Percentiles rank a stretch among this genome's conserved stretches.
phyloP scores from a whole-genome alignment of 2,113 vertebrate species.

The Solenodon paradoxus region DNA sequence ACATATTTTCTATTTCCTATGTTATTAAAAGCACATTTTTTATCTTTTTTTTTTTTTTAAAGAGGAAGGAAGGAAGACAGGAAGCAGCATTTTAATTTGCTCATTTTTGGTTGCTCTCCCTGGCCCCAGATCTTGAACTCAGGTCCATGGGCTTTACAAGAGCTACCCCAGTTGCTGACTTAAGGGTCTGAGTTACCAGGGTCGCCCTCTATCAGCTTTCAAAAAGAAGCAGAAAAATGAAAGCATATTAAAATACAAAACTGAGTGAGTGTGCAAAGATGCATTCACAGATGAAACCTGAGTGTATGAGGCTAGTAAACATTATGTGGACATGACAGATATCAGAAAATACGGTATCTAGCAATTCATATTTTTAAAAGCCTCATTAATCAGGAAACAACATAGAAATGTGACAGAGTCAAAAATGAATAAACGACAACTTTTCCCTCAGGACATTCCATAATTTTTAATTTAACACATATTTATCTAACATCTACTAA shows the following conservation, averaged over 20 bases:
- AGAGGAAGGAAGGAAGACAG: neutral
- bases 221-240: neutral
- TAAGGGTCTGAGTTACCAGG: too few species aligned
- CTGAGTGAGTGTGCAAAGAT: neutral
- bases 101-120: too few species aligned
- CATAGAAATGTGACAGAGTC: neutral
- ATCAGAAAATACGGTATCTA: neutral
- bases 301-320: neutral
- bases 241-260: neutral
- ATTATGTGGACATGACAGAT: too few species aligned
- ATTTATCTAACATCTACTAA: neutral
- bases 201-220: too few species aligned
- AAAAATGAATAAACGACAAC: neutral
- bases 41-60: too few species aligned
- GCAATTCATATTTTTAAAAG: neutral
- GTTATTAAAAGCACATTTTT: neutral
- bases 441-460: neutral
- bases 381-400: neutral
- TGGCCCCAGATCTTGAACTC: too few species aligned
- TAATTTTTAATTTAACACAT: neutral
- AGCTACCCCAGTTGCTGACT: too few species aligned
- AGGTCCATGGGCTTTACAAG: too few species aligned
- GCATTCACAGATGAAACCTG: neutral
- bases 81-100: too few species aligned
- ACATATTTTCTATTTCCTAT: neutral